Evolutionary conservation across 2,888 invertebrate species (phyloP), one percentile per base, ranked within the genome.

Genomic region (Pycnomerus fuliginosus): DNA sequence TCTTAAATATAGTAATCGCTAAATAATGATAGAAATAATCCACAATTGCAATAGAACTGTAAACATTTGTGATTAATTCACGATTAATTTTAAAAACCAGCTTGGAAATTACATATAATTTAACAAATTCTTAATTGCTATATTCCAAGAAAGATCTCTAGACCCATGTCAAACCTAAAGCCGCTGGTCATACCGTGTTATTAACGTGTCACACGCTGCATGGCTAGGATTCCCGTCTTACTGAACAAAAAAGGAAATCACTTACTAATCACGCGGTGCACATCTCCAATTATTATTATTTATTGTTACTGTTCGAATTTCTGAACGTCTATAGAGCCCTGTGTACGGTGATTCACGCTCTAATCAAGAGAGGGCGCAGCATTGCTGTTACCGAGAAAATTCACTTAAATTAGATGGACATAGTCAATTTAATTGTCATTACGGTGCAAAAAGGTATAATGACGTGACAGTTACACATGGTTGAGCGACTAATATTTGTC

Each of bases 51-150:
- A 38, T 41, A 38, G 44, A 50, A 46, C 35, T 46, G 40, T 46
- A 42, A 42, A 47, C 22, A 42, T 55, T 60, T 56, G 56, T 59
- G 58, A 61, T 63, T 63, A 64, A 63, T 63, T 63, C 58, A 60
- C 61, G 53, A 62, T 58, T 60, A 60, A 60, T 63, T 61, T 60
- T 54, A 56, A 55, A 58, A 64, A 45, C 47, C 39, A 43, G 42
- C 43, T 30, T 17, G 30, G 27, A 47, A 66, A 66, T 68, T 65
- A 67, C 61, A 64, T 66, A 58, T 68, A 67, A 68, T 67, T 67
- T 67, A 58, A 63, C 60, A 62, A 67, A 64, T 64, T 62, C 62
- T 65, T 67, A 68, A 67, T 68, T 68, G 64, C 62, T 60, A 63
- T 56, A 63, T 67, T 68, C 68, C 60, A 41, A 60, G 68, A 67